phyloP scores from a whole-genome alignment of 1,140 invertebrate genomes.

The Drosophila kurseongensis region DNA sequence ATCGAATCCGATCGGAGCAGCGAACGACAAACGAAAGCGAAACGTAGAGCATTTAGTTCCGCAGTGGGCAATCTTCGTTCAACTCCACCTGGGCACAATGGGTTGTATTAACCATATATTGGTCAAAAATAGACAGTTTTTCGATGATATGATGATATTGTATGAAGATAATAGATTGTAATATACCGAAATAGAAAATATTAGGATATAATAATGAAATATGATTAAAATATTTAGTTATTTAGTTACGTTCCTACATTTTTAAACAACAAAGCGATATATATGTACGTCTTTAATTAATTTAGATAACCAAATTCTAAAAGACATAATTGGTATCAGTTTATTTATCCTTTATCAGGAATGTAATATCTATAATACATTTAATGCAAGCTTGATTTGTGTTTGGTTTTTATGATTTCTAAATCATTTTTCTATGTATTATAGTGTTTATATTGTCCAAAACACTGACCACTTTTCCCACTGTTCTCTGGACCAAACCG shows the following conservation, averaged over 20 bases:
- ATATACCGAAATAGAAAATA: no score
- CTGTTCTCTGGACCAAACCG: constrained; percentile 43
- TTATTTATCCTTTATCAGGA: no score
- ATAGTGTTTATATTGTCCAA: neutral
- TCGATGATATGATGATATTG: neutral
- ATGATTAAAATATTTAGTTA: no score
- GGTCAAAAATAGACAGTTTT: neutral
- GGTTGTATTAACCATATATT: neutral
- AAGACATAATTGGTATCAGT: no score
- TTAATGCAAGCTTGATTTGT: neutral
- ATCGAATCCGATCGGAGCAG: constrained; percentile 37
- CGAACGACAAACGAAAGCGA: constrained; percentile 66
- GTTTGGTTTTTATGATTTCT: neutral
- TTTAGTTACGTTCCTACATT: no score
- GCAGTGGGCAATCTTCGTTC: constrained; percentile 45
- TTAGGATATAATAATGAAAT: no score
- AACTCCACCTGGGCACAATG: constrained; percentile 30
- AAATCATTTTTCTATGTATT: no score
- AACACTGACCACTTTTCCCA: neutral
- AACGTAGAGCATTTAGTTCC: constrained; percentile 69
- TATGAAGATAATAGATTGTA: no score
- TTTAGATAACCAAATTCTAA: no score
- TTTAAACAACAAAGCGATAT: no score
- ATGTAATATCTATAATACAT: no score
- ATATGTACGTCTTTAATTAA: no score